Evolutionary conservation across 2,113 vertebrate species (phyloP).

Genomic region (Semnornis frantzii): DNA sequence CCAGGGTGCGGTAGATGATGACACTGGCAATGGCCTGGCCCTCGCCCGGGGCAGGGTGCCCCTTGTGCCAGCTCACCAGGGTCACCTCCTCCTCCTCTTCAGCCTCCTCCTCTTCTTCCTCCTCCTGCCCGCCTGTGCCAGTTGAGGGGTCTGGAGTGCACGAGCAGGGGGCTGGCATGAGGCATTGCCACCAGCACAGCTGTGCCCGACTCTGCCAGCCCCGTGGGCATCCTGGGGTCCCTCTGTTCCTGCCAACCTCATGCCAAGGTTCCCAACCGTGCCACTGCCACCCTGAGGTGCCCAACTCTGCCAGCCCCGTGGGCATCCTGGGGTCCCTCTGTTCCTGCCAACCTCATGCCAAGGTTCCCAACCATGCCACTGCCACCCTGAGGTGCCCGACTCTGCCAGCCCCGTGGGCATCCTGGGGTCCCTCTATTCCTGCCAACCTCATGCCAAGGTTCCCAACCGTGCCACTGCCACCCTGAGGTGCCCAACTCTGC

Average conservation of each 20-base stretch:
- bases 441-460: neutral
- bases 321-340: neutral
- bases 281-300: neutral
- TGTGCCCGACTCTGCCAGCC: neutral
- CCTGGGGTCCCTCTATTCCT: no score
- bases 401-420: no score
- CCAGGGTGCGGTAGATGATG: conserved; percentile 94
- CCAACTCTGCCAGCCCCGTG: neutral
- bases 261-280: neutral
- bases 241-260: neutral
- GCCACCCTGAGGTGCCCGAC: no score
- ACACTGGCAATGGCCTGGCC: conserved; percentile 89
- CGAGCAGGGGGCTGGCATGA: neutral
- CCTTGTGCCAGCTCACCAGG: conserved; percentile 75
- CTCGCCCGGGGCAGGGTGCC: conserved; percentile 80
- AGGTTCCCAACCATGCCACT: neutral
- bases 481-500: no score
- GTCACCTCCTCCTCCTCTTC: conserved; percentile 50
- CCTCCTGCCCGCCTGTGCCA: neutral
- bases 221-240: neutral
- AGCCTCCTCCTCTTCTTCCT: neutral
- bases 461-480: neutral
- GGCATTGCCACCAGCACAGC: neutral
- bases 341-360: neutral
- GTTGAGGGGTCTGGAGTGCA: neutral